phyloP scores from a whole-genome alignment of 2,113 vertebrate species.

The Mola mola region DNA sequence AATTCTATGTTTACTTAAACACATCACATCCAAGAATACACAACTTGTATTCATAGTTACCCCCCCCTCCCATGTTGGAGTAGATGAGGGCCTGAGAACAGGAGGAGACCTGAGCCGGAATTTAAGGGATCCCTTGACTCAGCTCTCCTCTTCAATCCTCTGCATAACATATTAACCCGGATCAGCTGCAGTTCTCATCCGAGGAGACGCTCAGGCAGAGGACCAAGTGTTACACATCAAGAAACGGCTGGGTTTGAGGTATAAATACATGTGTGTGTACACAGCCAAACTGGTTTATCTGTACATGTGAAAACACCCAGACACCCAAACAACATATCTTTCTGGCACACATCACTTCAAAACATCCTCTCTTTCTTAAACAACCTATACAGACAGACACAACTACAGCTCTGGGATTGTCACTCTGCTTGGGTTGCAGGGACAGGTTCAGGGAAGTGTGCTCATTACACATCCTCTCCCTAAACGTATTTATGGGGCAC shows the following conservation, averaged over 20 bases:
- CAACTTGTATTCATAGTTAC: constrained; percentile 21
- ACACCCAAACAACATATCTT: constrained; percentile 3
- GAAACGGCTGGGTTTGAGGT: constrained; percentile 16
- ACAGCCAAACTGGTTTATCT: constrained; percentile 28
- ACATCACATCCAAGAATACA: constrained; percentile 25
- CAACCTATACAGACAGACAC: not conserved
- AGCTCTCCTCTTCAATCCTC: constrained; percentile 53
- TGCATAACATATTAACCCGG: constrained; percentile 67
- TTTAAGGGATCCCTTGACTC: constrained; percentile 51
- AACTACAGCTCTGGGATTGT: constrained; percentile 18
- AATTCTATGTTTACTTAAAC: constrained; percentile 32
- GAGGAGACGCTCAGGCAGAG: constrained; percentile 40
- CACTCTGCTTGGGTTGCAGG: constrained; percentile 1
- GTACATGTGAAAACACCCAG: constrained; percentile 8
- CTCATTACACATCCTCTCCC: constrained; percentile 21
- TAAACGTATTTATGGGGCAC: constrained; percentile 17
- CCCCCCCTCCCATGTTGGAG: constrained; percentile 7
- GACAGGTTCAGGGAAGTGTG: constrained; percentile 25
- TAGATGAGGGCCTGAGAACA: constrained; percentile 5
- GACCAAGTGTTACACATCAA: constrained; percentile 58
- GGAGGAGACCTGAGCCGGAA: constrained; percentile 35
- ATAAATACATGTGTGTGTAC: constrained; percentile 30
- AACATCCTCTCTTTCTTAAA: not conserved
- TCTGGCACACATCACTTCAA: constrained; percentile 3
- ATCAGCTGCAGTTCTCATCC: constrained; percentile 78